Percentiles rank a stretch among this genome's conserved stretches.
Conservation (phyloP, 2,113 vertebrate genomes). For the Galbula dea region DNA sequence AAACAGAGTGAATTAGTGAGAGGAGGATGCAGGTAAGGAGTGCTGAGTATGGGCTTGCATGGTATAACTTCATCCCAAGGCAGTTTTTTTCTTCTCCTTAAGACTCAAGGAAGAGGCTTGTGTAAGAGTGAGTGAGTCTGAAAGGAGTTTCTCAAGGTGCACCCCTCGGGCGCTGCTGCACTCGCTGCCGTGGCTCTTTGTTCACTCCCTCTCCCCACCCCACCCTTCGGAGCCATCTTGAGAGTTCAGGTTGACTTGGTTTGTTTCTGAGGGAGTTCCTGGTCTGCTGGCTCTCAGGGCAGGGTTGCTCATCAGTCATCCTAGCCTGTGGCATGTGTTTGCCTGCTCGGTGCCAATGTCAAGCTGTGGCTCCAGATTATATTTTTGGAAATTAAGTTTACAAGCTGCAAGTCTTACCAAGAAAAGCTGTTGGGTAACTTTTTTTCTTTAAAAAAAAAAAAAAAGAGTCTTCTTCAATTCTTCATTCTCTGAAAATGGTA, state of each 20-base stretch:
- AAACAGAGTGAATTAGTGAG: not conserved
- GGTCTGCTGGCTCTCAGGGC: not conserved
- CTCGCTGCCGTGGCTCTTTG: not conserved
- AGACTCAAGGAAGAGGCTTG: not conserved
- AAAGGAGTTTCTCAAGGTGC: not conserved
- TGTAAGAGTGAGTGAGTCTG: not conserved
- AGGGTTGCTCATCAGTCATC: not conserved
- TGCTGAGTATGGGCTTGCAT: not conserved
- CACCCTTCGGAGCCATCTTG: conserved; percentile 23
- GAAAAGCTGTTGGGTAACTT: not conserved
- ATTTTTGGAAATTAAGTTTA: not conserved
- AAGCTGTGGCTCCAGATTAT: not conserved
- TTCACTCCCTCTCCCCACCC: not conserved
- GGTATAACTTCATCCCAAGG: not conserved
- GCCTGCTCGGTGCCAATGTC: not conserved
- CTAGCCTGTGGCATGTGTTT: rapidly evolving
- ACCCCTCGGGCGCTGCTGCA: not conserved
- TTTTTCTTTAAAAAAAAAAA: not conserved
- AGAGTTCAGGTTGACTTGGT: not conserved
- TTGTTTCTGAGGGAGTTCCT: not conserved
- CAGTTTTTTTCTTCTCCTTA: not conserved
- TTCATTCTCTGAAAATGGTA: not conserved
- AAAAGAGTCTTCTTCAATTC: not conserved
- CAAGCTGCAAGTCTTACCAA: not conserved
- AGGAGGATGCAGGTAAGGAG: conserved; percentile 65